Evolutionary conservation across 2,113 vertebrate genomes (phyloP), one percentile per base, ranked within the genome.

Genomic region (Phylloscopus whistleri): DNA sequence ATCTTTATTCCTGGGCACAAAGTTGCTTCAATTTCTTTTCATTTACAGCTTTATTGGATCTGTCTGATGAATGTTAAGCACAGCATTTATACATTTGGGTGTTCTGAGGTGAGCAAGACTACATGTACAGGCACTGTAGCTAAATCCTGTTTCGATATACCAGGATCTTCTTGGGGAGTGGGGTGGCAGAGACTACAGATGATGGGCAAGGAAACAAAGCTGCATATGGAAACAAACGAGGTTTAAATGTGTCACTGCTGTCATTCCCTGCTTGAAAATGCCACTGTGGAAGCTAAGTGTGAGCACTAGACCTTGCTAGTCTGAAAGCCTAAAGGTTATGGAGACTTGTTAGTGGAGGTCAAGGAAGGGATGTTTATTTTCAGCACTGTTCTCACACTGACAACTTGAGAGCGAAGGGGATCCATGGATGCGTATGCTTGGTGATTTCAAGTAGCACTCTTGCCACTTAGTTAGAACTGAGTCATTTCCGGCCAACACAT

Each of bases 331-430:
- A 69, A 88, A 89, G 88, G 77, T 92, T 78, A 44, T 46, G 48
- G 76, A 68, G 58, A 44, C 68, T 88, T 52, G 48, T 37, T 67
- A 48, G 76, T 35, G 31, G 58, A 92, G 92, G 90, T 87, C 17
- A 12, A 16, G 44, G 53, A 73, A 92, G 69, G 37, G 27, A 89
- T 93, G 95, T 96, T 96, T 97, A 95, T 96, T 94, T 95, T 97
- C 93, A 93, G 94, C 53, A 24, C 74, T 87, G 66, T 93, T 96
- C 69, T 97, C 92, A 35, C 88, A 51, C 80, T 94, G 87, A 92
- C 69, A 89, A 78, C 78, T 95, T 81, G 44, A 49, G 90, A 92
- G 75, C 23, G 62, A 84, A 56, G 64, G 41, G 78, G 74, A 84
- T 94, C 78, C 86, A 53, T 46, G 33, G 73, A 58, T 60, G 81